Base-by-base conservation (phyloP, 1,140 invertebrate species). In the Drosophila albomicans region DNA sequence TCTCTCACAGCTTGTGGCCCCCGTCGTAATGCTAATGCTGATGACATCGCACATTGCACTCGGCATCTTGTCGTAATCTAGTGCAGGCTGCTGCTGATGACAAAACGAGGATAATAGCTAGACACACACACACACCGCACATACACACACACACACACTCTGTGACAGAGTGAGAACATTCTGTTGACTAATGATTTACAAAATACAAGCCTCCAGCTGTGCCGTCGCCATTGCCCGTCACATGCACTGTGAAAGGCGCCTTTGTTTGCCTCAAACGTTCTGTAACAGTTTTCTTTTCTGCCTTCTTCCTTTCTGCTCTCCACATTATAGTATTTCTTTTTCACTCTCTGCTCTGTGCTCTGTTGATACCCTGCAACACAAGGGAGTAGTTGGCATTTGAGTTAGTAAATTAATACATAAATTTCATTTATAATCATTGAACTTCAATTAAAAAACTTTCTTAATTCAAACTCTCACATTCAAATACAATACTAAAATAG, bases 131-230 rank as follows among this genome's bases (percentile, higher is more conserved):
- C 32, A 46, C 15, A 52, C 30, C 1, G 15, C 16, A 54, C 25
- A 30, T 28, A 71, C 25, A 68, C 30, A 61, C 30, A 61, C 1
- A 25, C 30, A 15, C 30, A 7, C 35, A n/a, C 20, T 25, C 3
- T 25, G 20, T 25, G 20, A 25, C 20, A 30, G 48, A 28, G 16
- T 25, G 54, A 57, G 13, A 13, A 45, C 72, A 71, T 59, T 59
- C 49, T 65, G 67, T 75, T 75, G 54, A 72, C 73, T 75, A 71
- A 75, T 75, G 68, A 71, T 75, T 71, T 71, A 72, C 73, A 72
- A 75, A 75, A 59, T 64, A 75, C 51, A 75, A 43, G 72, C 56
- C 32, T 75, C 73, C 73, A 71, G 73, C 68, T 75, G 73, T 58
- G 73, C 58, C 66, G 73, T 74, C 57, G 57, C 59, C 49, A 64